A percentile compares a stretch with the other conserved stretches of the same genome.
Conservation (phyloP, 2,797 vertebrate genomes). For the Cirrhinus molitorella region DNA sequence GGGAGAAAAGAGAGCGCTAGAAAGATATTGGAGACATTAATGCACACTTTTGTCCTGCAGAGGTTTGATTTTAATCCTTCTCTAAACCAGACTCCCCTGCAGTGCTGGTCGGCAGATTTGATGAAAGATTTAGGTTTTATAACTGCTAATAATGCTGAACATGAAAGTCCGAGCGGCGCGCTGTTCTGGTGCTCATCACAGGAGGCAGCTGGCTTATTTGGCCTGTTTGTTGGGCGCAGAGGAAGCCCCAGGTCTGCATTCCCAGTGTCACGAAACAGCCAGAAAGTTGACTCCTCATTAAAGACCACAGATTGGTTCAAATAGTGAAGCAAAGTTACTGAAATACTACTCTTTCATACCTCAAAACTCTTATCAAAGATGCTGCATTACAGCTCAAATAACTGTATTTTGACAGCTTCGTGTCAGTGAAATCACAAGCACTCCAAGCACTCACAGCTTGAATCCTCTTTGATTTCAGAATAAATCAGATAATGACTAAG, state of each 20-base stretch:
- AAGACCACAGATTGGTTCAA: constrained; percentile 17
- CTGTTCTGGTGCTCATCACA: constrained; percentile 51
- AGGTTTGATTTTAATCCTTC: constrained; percentile 55
- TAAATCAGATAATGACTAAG: constrained; percentile 10
- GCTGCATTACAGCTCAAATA: not conserved
- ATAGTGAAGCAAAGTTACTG: constrained; percentile 20
- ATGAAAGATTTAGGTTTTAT: constrained; percentile 63
- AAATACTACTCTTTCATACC: constrained; percentile 11
- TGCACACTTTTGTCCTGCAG: constrained; percentile 40
- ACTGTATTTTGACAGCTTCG: not conserved
- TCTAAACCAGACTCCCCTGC: constrained; percentile 59
- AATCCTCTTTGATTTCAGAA: constrained; percentile 27
- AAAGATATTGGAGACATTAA: constrained; percentile 48
- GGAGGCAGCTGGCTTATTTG: constrained; percentile 53
- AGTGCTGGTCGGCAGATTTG: constrained; percentile 44
- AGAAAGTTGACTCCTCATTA: constrained; percentile 55
- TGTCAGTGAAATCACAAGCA: constrained; percentile 6
- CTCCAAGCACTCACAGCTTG: constrained; percentile 7
- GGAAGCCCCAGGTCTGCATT: constrained; percentile 34
- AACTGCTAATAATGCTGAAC: constrained; percentile 64
- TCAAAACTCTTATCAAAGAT: constrained; percentile 11
- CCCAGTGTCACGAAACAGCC: constrained; percentile 40
- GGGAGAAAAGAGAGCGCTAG: not conserved
- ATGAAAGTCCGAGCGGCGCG: constrained; percentile 58
- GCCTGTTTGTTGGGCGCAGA: constrained; percentile 41